These are phyloP conservation scores for Leptodactylus fallax DNA, from an alignment of 2,797 vertebrate genomes.

Conservation along the genomic window DNA sequence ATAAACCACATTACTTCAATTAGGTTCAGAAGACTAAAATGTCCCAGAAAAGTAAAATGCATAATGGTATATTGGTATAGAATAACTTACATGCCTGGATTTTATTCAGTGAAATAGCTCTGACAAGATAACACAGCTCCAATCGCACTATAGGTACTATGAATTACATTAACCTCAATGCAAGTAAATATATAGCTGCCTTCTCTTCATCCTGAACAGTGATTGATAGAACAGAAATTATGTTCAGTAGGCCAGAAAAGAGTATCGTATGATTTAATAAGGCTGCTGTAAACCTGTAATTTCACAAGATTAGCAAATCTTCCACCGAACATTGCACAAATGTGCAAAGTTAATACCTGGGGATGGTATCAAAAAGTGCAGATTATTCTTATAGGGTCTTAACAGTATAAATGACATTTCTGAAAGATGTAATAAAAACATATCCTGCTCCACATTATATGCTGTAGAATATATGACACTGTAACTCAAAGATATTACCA, in stretches of 20 bases:
- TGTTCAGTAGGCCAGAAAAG: slow-evolving; percentile 7
- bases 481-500: background rate
- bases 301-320: slow-evolving; percentile 28
- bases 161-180: slow-evolving; percentile 48
- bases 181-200: slow-evolving; percentile 43
- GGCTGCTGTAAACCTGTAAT: slow-evolving; percentile 21
- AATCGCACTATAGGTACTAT: slow-evolving; percentile 13
- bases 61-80: slow-evolving; percentile 7
- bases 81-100: slow-evolving; percentile 18
- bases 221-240: slow-evolving; percentile 43
- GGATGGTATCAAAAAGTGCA: background rate
- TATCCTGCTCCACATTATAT: background rate
- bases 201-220: slow-evolving; percentile 33
- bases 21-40: slow-evolving; percentile 23
- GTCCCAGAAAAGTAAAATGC: background rate
- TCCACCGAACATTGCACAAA: background rate
- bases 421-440: slow-evolving; percentile 1
- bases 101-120: background rate
- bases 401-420: background rate
- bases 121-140: slow-evolving; percentile 17
- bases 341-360: background rate
- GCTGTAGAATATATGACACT: background rate
- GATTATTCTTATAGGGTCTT: background rate
- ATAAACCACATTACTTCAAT: slow-evolving; percentile 50
- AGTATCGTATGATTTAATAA: slow-evolving; percentile 18